Conservation (phyloP, 2,113 vertebrate genomes). For the Nanorana parkeri region DNA sequence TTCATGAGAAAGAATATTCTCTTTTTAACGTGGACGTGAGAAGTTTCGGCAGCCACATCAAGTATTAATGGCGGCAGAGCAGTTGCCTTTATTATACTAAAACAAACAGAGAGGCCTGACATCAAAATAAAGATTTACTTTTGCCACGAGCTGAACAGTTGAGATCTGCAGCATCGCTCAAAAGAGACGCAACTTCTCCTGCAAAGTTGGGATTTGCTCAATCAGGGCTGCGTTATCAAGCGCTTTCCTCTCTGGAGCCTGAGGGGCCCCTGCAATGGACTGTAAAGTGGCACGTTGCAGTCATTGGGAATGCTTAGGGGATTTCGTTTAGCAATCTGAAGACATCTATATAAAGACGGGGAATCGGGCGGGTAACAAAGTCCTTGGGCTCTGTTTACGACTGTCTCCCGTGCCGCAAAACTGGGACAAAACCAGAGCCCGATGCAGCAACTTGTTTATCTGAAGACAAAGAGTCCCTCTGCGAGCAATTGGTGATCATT, state of each 20-base stretch:
- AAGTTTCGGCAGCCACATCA: not conserved
- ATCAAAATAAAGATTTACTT: constrained; percentile 41
- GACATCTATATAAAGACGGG: constrained; percentile 54
- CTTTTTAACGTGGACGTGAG: not conserved
- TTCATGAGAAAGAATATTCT: not conserved
- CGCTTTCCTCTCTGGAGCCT: constrained; percentile 17
- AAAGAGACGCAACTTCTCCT: not conserved
- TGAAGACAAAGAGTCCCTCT: constrained; percentile 14
- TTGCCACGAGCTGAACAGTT: constrained; percentile 36
- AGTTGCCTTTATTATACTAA: constrained; percentile 8
- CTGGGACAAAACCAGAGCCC: constrained; percentile 16
- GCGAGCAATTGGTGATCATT: constrained; percentile 6
- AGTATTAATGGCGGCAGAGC: constrained; percentile 1
- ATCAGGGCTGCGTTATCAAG: constrained; percentile 23
- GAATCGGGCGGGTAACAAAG: not conserved
- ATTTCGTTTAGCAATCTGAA: constrained; percentile 40
- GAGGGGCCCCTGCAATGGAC: constrained; percentile 15
- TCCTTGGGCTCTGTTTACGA: constrained; percentile 26
- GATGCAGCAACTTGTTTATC: not conserved
- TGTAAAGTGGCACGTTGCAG: constrained; percentile 21
- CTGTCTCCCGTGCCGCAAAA: constrained; percentile 23
- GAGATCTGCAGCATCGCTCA: constrained; percentile 16
- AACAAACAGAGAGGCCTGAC: constrained; percentile 27
- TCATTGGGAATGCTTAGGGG: constrained; percentile 35
- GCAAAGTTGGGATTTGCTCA: constrained; percentile 30